phyloP scores from a whole-genome alignment of 2,113 vertebrate genomes.

The Lepisosteus oculatus region DNA sequence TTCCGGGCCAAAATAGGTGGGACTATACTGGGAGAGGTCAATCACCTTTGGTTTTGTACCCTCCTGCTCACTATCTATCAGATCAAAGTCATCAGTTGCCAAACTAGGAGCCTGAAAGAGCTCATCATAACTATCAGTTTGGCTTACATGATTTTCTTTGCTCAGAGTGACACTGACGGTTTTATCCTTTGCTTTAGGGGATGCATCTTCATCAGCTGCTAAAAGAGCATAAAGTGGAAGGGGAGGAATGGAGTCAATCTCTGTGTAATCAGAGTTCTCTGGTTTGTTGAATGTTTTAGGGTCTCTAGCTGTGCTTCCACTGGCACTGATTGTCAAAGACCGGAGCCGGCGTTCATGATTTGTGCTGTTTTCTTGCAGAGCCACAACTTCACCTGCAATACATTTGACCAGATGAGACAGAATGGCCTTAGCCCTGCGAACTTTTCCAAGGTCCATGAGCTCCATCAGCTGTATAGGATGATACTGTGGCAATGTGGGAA shows the following conservation, averaged over 20 bases:
- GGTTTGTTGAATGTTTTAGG: slow-evolving; percentile 80
- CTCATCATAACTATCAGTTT: slow-evolving; percentile 80
- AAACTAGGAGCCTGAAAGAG: slow-evolving; percentile 74
- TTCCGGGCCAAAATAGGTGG: slow-evolving; percentile 89
- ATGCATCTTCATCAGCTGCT: slow-evolving; percentile 84
- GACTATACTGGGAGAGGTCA: slow-evolving; percentile 89
- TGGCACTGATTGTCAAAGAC: slow-evolving; percentile 89
- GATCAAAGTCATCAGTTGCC: slow-evolving; percentile 59
- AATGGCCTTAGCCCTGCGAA: slow-evolving; percentile 90
- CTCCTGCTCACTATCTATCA: slow-evolving; percentile 73
- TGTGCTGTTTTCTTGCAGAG: slow-evolving; percentile 70
- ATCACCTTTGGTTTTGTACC: slow-evolving; percentile 74
- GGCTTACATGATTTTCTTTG: slow-evolving; percentile 65
- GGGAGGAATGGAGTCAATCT: slow-evolving; percentile 94
- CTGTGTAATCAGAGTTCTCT: slow-evolving; percentile 85
- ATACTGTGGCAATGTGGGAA: slow-evolving; percentile 92
- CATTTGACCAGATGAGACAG: slow-evolving; percentile 94
- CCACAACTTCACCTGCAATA: slow-evolving; percentile 92
- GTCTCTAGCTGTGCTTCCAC: slow-evolving; percentile 86
- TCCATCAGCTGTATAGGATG: slow-evolving; percentile 93
- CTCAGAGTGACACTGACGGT: slow-evolving; percentile 61
- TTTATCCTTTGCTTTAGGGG: slow-evolving; percentile 67
- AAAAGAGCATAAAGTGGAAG: slow-evolving; percentile 90
- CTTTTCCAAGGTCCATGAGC: slow-evolving; percentile 96
- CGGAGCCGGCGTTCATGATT: slow-evolving; percentile 77